Percentiles rank a stretch among this genome's conserved stretches.
Evolutionary conservation across 2,797 vertebrate genomes (phyloP).

Genomic region (Coregonus ussuriensis): DNA sequence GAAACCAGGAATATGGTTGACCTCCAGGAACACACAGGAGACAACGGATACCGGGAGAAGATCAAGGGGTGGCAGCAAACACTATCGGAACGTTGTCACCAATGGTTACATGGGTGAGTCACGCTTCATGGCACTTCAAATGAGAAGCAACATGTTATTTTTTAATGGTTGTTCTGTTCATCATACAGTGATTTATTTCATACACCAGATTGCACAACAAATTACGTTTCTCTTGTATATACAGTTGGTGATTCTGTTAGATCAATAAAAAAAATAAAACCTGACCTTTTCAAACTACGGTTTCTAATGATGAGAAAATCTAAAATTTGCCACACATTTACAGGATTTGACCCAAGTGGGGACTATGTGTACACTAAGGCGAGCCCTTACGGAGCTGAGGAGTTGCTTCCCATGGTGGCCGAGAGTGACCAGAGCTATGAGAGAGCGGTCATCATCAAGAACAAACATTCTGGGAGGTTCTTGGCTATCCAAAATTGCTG

Average conservation of each 20-base stretch:
- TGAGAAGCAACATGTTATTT: background rate
- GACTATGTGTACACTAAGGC: slow-evolving; percentile 39
- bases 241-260: background rate
- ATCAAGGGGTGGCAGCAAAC: slow-evolving; percentile 51
- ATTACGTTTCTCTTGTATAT: background rate
- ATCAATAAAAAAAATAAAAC: background rate
- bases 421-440: slow-evolving; percentile 46
- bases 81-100: slow-evolving; percentile 50
- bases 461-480: slow-evolving; percentile 51
- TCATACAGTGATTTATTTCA: background rate
- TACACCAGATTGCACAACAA: background rate
- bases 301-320: too few relatives aligned
- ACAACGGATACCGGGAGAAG: slow-evolving; percentile 56
- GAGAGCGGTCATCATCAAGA: slow-evolving; percentile 57
- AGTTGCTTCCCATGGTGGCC: slow-evolving; percentile 63
- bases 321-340: background rate
- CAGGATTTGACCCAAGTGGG: slow-evolving; percentile 43
- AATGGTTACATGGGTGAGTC: slow-evolving; percentile 48
- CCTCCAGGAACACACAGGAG: slow-evolving; percentile 32
- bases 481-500: slow-evolving; percentile 45
- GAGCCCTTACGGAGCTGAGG: slow-evolving; percentile 33
- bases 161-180: background rate
- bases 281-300: too few relatives aligned
- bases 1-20: slow-evolving; percentile 42
- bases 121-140: background rate